Percentiles rank a stretch among this genome's conserved stretches.
phyloP scores from a whole-genome alignment of 1,140 invertebrate genomes.

The Pseudomyrmex concolor region DNA sequence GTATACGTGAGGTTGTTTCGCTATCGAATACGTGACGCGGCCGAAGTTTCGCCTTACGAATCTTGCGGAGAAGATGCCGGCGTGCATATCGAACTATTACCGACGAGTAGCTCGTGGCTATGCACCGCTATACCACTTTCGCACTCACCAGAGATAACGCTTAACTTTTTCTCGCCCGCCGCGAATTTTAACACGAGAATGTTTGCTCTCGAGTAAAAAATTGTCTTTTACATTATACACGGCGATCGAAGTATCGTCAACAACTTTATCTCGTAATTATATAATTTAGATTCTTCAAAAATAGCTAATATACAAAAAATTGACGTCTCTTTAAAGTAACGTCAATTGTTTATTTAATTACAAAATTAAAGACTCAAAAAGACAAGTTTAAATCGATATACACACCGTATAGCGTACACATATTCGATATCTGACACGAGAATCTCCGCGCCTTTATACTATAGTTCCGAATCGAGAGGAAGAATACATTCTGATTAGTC shows the following conservation, averaged over 20 bases:
- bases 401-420: background rate
- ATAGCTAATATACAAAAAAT: no score
- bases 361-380: no score
- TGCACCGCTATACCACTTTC: constrained; percentile 16
- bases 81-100: constrained; percentile 59
- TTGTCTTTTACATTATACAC: background rate
- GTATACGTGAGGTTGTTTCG: constrained; percentile 71
- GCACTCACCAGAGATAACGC: constrained; percentile 17
- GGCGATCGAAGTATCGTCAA: background rate
- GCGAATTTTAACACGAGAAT: constrained; percentile 39
- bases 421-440: background rate
- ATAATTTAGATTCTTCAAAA: background rate
- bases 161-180: background rate
- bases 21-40: constrained; percentile 76
- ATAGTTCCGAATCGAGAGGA: background rate
- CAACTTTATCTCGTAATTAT: background rate
- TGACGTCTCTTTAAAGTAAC: no score
- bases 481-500: constrained; percentile 26
- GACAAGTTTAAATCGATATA: no score
- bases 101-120: constrained; percentile 42
- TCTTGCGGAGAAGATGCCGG: constrained; percentile 39
- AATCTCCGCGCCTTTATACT: background rate
- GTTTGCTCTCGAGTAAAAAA: constrained; percentile 16
- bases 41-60: constrained; percentile 67
- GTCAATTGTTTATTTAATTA: no score